Evolutionary conservation across 2,113 vertebrate species (phyloP), one percentile per base, ranked within the genome.

Genomic region (Epinephelus fuscoguttatus): DNA sequence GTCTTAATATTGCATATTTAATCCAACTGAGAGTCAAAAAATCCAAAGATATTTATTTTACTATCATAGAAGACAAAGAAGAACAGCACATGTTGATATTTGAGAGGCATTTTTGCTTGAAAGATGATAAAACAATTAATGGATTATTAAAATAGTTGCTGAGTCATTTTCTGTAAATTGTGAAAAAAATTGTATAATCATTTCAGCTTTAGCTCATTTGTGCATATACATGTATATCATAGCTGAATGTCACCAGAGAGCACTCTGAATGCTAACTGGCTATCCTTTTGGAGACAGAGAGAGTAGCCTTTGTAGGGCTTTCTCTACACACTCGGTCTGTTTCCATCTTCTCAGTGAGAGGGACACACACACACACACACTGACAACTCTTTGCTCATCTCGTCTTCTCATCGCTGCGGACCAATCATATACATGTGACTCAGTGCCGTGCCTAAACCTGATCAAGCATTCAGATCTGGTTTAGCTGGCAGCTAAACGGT

Each of bases 381-480:
- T 50, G 49, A 53, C 59, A 59, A 25, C 42, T 76, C 84, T 88
- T 60, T 78, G 67, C 79, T 80, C 80, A 33, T 87, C 86, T 84
- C 30, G 47, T 77, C 86, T 82, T 87, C 86, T 87, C 81, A 83
- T 88, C 40, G 57, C 81, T 30, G 69, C 45, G 74, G 55, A 84
- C 75, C 91, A 87, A 83, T 90, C 83, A 40, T 59, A 79, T 47
- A 86, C 84, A 74, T 70, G 88, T 80, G 84, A 87, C 84, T 82
- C 64, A 27, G 57, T 63, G 50, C 56, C 61, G 55, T 78, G 79
- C 63, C 79, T 81, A 49, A 86, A 85, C 72, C 82, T 89, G 86
- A 93, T 92, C 88, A 87, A 70, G 84, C 76, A 80, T 94, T 91
- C 93, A 81, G 70, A 62, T 73, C 59, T 72, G 89, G 88, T 93